Evolutionary conservation across 2,113 vertebrate genomes (phyloP).

Genomic region (Malurus cyaneus): DNA sequence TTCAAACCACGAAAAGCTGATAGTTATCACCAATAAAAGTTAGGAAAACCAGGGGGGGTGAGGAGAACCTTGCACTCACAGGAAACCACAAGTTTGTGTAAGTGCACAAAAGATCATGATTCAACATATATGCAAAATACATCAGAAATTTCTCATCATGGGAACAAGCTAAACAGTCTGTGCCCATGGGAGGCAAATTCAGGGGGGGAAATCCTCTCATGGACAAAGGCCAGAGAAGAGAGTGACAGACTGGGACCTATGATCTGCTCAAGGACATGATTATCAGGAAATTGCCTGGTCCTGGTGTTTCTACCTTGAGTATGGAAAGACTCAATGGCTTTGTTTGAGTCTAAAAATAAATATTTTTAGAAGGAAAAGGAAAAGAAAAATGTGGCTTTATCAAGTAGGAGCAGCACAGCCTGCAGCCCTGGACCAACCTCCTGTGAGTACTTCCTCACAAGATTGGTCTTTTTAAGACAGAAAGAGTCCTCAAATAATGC

Average conservation of each 20-base stretch:
- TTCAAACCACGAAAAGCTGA: background rate
- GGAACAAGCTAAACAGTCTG: background rate
- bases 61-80: background rate
- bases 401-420: background rate
- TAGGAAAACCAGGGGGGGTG: background rate
- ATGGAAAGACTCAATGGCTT: background rate
- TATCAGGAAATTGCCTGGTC: background rate
- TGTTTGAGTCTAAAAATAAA: background rate
- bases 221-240: background rate
- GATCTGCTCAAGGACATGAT: background rate
- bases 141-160: conserved; percentile 15
- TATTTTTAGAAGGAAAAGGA: too few species aligned
- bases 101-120: background rate
- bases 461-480: background rate
- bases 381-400: background rate
- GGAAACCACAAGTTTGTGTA: background rate
- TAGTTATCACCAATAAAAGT: background rate
- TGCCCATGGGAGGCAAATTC: background rate
- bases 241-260: background rate
- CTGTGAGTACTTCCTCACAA: background rate
- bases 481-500: background rate
- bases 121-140: conserved; percentile 26
- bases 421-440: background rate
- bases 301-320: background rate
- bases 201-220: rapidly evolving